Evolutionary conservation across 2,113 vertebrate genomes (phyloP).

Genomic region (Excalfactoria chinensis): DNA sequence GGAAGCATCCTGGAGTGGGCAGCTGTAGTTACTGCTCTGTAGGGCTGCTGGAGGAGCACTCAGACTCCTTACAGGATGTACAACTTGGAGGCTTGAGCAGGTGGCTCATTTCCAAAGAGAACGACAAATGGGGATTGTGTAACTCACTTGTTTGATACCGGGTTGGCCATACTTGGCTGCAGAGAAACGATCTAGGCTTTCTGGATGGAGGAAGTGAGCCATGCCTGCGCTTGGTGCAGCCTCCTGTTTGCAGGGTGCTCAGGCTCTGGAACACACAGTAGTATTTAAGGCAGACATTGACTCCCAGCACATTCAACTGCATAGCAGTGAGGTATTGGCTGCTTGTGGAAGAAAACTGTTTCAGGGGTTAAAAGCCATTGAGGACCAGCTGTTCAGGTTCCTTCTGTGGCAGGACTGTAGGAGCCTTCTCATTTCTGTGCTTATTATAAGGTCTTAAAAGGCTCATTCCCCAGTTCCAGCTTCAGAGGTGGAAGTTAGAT

Average conservation of each 20-base stretch:
- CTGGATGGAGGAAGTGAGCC: background rate
- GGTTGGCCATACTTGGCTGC: background rate
- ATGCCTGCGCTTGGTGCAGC: background rate
- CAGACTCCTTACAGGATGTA: background rate
- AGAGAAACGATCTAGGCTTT: background rate
- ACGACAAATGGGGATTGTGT: background rate
- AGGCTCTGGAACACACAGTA: background rate
- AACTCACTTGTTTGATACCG: background rate
- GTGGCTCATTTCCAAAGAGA: background rate
- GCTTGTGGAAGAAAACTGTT: background rate
- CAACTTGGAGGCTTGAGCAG: background rate
- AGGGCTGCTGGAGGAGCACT: background rate
- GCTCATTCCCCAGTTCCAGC: background rate
- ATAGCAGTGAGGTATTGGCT: background rate
- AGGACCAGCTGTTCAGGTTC: background rate
- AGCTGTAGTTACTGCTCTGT: background rate
- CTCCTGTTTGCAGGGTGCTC: background rate
- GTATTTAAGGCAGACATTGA: background rate
- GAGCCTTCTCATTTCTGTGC: background rate
- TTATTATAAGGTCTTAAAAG: background rate
- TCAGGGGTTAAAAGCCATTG: background rate
- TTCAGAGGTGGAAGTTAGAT: background rate
- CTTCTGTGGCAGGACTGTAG: background rate
- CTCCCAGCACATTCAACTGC: background rate
- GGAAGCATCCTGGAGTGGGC: background rate